Percentiles rank a stretch among this genome's conserved stretches.
phyloP scores from a whole-genome alignment of 2,888 invertebrate species.

The Nebria brevicollis region DNA sequence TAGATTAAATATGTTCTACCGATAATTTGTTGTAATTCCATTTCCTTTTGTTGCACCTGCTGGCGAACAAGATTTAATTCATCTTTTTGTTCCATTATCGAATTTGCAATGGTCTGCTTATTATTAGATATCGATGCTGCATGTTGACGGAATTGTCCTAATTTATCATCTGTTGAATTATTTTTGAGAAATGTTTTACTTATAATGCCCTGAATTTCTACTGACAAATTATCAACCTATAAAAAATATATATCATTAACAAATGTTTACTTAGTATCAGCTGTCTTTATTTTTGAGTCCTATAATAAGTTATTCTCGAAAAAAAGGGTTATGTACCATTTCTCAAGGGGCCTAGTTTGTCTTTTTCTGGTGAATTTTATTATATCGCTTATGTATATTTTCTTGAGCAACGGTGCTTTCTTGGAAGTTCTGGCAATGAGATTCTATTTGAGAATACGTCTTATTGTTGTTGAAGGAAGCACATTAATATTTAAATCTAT shows the following conservation, averaged over 20 bases:
- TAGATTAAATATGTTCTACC: conserved; percentile 21
- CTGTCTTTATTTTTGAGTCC: no score
- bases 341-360: no score
- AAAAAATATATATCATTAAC: not conserved
- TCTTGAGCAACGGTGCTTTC: no score
- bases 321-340: no score
- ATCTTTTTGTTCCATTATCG: conserved; percentile 73
- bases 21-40: conserved; percentile 58
- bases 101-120: conserved; percentile 78
- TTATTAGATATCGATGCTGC: conserved; percentile 82
- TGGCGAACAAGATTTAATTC: conserved; percentile 71
- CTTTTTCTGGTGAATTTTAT: no score
- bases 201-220: conserved; percentile 77
- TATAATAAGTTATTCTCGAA: no score
- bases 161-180: conserved; percentile 76
- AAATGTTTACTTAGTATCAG: no score
- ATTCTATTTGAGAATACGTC: no score
- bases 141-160: conserved; percentile 87
- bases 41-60: conserved; percentile 69
- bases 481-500: no score
- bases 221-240: conserved; percentile 66
- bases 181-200: conserved; percentile 75
- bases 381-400: no score
- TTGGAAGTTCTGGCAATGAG: no score
- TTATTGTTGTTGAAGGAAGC: no score